Base-by-base conservation (phyloP, 2,797 vertebrate species). In the Eospalax fontanierii region DNA sequence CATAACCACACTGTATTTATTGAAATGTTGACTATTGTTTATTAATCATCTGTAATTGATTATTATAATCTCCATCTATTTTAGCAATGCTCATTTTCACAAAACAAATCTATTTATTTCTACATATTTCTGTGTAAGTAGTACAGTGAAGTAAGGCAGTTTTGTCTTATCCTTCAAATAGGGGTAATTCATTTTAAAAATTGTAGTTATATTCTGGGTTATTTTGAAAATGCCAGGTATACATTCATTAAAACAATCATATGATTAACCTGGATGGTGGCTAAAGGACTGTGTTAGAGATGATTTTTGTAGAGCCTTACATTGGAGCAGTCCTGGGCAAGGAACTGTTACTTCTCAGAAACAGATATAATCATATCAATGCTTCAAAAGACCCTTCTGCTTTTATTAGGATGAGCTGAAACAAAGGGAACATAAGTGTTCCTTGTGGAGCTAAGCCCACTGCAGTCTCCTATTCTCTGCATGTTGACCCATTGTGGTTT, bases 31-130 rank as follows among this genome's bases (percentile, higher is more conserved):
- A 6, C 1, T 75, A 35, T 85, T 50, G 71, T 59, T 59, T 87
- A 50, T 33, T 61, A n/a, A 33, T 59, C 75, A 2, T 57, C 14
- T 74, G 2, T 4, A 93, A 38, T 82, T 93, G 26, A 2, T 79
- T 87, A 73, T 89, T 94, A 35, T 9, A 95, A 84, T 73, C 2
- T 75, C 10, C 16, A 28, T 46, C 1, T 83, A 35, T 92, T 87
- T 65, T 96, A 81, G 35, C 9, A 57, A 38, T 79, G 11, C 0
- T 95, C 0, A 50, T 74, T 50, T 43, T 91, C 54, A 89, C 86
- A 16, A 78, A 79, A 35, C 11, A 82, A 94, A 91, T 85, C 40
- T 93, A 91, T 91, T 92, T 93, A 95, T 94, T 95, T 82, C 46
- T 93, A 59, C 2, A 93, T 21, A 65, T 65, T 83, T 91, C 81